Evolutionary conservation across 2,113 vertebrate genomes (phyloP).

Genomic region (Engystomops pustulosus): DNA sequence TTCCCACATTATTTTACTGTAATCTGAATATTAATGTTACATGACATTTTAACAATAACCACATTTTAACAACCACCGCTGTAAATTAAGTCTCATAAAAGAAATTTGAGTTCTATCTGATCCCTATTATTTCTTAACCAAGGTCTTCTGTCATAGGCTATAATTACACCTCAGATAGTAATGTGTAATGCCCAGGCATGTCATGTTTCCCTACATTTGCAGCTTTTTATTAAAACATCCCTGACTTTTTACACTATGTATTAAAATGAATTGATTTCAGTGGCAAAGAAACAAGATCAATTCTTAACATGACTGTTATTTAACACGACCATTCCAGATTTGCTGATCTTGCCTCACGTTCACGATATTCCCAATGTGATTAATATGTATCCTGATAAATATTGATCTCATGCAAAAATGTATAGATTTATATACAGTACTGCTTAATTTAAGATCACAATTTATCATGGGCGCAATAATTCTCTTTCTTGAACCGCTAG

Average conservation of each 20-base stretch:
- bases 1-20: too few relatives aligned
- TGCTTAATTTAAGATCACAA: constrained; percentile 18
- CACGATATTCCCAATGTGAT: constrained; percentile 17
- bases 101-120: too few relatives aligned
- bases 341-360: neutral
- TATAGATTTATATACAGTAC: constrained; percentile 37
- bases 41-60: too few relatives aligned
- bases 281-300: neutral
- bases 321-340: neutral
- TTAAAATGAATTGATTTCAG: neutral
- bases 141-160: neutral
- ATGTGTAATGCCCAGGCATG: too few relatives aligned
- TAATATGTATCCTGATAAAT: constrained; percentile 24
- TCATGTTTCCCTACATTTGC: neutral
- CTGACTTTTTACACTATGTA: neutral
- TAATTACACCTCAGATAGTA: neutral
- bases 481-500: neutral
- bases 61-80: too few relatives aligned
- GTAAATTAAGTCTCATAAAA: too few relatives aligned
- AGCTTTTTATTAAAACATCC: constrained; percentile 3
- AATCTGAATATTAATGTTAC: too few relatives aligned
- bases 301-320: neutral
- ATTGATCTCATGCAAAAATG: constrained; percentile 25
- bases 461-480: constrained; percentile 18
- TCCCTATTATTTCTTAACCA: too few relatives aligned